Base-by-base conservation (phyloP, 2,888 invertebrate species). In the Scaptomyza cyrtandrae region DNA sequence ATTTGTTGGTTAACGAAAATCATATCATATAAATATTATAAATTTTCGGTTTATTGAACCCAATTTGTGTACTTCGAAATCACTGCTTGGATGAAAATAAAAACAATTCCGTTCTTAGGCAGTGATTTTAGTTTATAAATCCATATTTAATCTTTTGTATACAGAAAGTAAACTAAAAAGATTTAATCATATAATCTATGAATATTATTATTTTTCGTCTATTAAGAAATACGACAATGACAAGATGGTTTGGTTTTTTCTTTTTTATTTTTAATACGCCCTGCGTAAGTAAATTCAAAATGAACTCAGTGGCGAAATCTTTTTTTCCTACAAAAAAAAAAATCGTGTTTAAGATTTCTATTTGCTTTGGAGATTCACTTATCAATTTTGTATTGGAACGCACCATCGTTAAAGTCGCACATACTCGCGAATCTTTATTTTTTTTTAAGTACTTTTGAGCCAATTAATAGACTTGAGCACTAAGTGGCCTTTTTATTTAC, bases 341-440 rank as follows among this genome's bases (percentile, higher is more conserved):
- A 44, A 35, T 57, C 50, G 19, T 7, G 24, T 50, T 24, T 3
- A 24, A 1, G 24, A 24, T 24, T 56, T 44, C 10, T 48, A 56
- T 57, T 45, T 60, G 27, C 57, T 58, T 24, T 16, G n/a, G 14
- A 13, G 10, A 45, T 44, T 54, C 73, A 55, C 46, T 60, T 73
- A 59, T 59, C 24, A 53, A 29, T 44, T 19, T 16, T 19, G 19
- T 35, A 46, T 44, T 68, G 19, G 4, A 57, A 75, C 75, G 56
- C 59, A 75, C 75, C 77, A 31, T 75, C 77, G 44, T 19, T 11
- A n/a, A 50, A 72, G n/a, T 72, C 68, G 43, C 72, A 60, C 77
- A 75, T 75, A 52, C 37, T 59, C 35, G 66, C 14, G 43, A 57
- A 64, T 52, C 11, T 41, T 41, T 41, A 1, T 19, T 24, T 60